Conservation (phyloP, 2,888 invertebrate genomes). For the Melanophora roralis region DNA sequence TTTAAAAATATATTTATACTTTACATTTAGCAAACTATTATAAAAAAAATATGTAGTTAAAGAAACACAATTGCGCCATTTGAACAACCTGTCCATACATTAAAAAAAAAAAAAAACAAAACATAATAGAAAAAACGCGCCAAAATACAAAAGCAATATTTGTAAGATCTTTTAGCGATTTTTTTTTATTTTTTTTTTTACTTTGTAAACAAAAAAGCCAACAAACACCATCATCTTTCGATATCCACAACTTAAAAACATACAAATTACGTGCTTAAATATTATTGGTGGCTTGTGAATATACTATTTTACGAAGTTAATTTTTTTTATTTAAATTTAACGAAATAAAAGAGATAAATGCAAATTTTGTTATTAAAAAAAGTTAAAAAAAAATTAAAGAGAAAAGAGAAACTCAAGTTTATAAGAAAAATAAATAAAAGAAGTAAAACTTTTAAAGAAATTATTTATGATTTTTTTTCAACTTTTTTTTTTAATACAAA, state of each 20-base stretch:
- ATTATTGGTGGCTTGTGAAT: conserved; percentile 47
- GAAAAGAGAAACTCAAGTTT: conserved; percentile 45
- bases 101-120: conserved; percentile 13
- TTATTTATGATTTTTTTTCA: no score
- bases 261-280: conserved; percentile 44
- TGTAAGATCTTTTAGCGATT: conserved; percentile 16
- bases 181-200: not conserved
- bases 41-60: not conserved
- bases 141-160: no score
- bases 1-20: no score
- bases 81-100: not conserved
- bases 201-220: not conserved
- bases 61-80: not conserved
- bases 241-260: conserved; percentile 12
- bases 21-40: not conserved
- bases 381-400: not conserved
- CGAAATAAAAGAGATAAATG: conserved; percentile 30
- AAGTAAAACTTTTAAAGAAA: conserved; percentile 4
- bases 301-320: conserved; percentile 34
- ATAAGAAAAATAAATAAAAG: conserved; percentile 29
- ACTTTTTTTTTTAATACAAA: conserved; percentile 35
- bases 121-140: conserved; percentile 26
- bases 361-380: conserved; percentile 31
- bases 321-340: no score
- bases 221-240: not conserved